Base-by-base conservation (phyloP, 2,797 vertebrate species). In the Pangasius sanitwongsei region DNA sequence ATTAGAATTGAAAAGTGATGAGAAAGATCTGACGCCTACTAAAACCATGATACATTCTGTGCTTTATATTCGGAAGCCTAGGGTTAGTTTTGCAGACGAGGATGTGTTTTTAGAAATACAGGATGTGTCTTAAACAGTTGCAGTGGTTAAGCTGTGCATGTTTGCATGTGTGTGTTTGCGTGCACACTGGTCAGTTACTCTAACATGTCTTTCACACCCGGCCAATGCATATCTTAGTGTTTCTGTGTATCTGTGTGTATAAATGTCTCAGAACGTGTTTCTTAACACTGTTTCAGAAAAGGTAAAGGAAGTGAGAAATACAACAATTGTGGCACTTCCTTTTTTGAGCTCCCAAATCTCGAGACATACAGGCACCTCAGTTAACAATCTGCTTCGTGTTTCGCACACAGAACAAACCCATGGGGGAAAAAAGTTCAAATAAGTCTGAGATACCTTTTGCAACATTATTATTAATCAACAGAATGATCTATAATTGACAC, bases 401-500 rank as follows among this genome's bases (percentile, higher is more conserved):
- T 84, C 61, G 44, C 67, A 61, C 28, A 82, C 87, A 78, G 18
- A 82, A 72, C 15, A 80, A 80, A 77, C 20, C 18, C 53, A 59
- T 23, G 13, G 5, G 34, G 18, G 20, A 81, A 28, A 57, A 15
- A 28, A 70, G 55, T 63, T 65, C 18, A 82, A 72, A 87, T 81
- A 59, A 65, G 61, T 83, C 25, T 0, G 37, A 63, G 15, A 83
- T 7, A 44, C 1, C 28, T 50, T 84, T 50, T 67, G 44, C 9
- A 20, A 20, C 61, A 53, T 84, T 84, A 84, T 84, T 67, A 84
- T 84, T 84, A 50, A 69, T 84, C 63, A 84, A 92, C 84, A 91
- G 50, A 90, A 88, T 85, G 87, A 75, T 88, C 89, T 88, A 55
- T 37, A 88, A 69, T 87, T 20, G 80, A 92, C 87, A 92, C n/a